phyloP scores from a whole-genome alignment of 2,797 vertebrate species.

The Microctenopoma stevenorrisi region DNA sequence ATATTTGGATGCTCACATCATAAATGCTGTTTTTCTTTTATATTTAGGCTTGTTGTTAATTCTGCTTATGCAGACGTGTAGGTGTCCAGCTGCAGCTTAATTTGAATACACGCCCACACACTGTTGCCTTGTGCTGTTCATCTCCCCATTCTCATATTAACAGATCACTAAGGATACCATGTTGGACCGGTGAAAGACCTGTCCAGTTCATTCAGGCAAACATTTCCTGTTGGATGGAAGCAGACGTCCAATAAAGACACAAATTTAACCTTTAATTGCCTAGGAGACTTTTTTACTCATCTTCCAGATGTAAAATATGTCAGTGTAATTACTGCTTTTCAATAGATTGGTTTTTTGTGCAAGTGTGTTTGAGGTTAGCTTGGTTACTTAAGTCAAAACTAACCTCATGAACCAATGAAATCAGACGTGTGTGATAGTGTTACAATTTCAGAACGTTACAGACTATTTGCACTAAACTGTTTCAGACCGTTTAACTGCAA shows the following conservation, averaged over 20 bases:
- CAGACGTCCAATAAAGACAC: constrained; percentile 4
- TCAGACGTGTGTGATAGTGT: not conserved
- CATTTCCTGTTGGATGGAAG: constrained; percentile 3
- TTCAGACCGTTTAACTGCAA: no score
- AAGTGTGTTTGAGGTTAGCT: not conserved
- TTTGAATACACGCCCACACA: constrained; percentile 66
- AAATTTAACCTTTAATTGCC: constrained; percentile 5
- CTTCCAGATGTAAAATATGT: not conserved
- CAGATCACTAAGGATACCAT: constrained; percentile 36
- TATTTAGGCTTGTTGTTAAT: constrained; percentile 30
- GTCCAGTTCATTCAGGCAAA: constrained; percentile 21
- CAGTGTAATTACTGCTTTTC: not conserved
- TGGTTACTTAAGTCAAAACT: constrained; percentile 1
- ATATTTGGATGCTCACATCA: constrained; percentile 8
- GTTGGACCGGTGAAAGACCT: not conserved
- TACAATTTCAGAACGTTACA: no score
- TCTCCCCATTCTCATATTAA: constrained; percentile 37
- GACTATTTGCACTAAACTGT: no score
- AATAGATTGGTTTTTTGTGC: not conserved
- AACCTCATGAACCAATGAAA: not conserved
- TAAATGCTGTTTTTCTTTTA: constrained; percentile 24
- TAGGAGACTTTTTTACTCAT: not conserved
- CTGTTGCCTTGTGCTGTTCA: constrained; percentile 42
- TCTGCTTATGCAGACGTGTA: constrained; percentile 58
- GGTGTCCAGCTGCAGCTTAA: constrained; percentile 51